Evolutionary conservation across 1,140 invertebrate genomes (phyloP).

Genomic region (Euborellia annulipes): DNA sequence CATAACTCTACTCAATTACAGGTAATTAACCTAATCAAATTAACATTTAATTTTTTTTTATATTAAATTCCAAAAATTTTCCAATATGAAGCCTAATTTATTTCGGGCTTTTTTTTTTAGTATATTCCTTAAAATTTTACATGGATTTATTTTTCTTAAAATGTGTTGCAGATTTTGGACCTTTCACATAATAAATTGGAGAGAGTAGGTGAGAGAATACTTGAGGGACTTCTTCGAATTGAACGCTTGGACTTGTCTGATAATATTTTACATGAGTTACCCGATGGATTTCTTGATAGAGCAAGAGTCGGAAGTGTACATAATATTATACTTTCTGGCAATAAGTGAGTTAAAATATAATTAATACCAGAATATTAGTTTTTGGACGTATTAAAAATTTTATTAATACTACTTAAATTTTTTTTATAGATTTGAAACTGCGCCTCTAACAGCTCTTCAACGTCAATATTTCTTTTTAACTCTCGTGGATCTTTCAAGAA

Average conservation of each 20-base stretch:
- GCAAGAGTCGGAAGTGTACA: constrained; percentile 61
- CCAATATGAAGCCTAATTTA: too few relatives aligned
- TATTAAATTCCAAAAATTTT: too few relatives aligned
- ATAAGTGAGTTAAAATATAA: too few relatives aligned
- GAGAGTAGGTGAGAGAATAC: constrained; percentile 56
- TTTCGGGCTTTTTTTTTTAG: too few relatives aligned
- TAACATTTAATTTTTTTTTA: too few relatives aligned
- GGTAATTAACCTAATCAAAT: too few relatives aligned
- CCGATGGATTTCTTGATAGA: constrained; percentile 70
- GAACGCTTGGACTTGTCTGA: constrained; percentile 55
- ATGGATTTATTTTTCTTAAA: too few relatives aligned
- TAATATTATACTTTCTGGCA: constrained; percentile 60
- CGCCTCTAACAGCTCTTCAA: constrained; percentile 61
- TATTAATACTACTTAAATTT: too few relatives aligned
- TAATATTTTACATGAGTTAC: constrained; percentile 56
- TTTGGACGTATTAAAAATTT: too few relatives aligned
- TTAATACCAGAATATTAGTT: too few relatives aligned
- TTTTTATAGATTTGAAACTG: constrained; percentile 29
- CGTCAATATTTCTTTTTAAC: constrained; percentile 68
- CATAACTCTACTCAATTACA: constrained; percentile 81
- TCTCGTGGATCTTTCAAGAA: constrained; percentile 60
- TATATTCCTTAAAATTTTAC: too few relatives aligned
- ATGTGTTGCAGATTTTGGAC: constrained; percentile 38
- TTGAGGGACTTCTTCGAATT: constrained; percentile 63
- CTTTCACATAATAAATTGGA: constrained; percentile 59